Evolutionary conservation across 2,888 invertebrate genomes (phyloP), one percentile per base, ranked within the genome.

Genomic region (Diarsia rubi): DNA sequence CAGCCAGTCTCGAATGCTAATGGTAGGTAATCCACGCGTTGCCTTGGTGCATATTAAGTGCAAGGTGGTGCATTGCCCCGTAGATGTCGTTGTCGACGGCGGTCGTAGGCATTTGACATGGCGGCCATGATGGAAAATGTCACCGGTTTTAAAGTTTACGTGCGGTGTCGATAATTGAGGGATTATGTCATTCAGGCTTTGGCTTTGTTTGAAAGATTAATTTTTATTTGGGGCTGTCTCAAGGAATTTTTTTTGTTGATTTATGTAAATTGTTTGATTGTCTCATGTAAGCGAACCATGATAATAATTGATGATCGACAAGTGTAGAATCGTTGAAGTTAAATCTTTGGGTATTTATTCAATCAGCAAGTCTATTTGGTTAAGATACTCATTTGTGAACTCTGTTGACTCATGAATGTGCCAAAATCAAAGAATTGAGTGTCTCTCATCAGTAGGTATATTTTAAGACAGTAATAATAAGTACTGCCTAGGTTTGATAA

Each of bases 31-130:
- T 91, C 84, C 84, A 73, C 87, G 72, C 83, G 77, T 88, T 79
- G 93, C 94, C 93, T 93, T 93, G 93, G 87, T 93, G 92, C 94
- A 94, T 93, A 92, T 85, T 93, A 95, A 95, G 95, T 95, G 95
- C 95, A 95, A 94, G 94, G 95, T 93, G 91, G 95, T 93, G 93
- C 95, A 94, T 89, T 94, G 95, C 93, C 95, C 95, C 81, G 80
- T 84, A 85, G 88, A 89, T 93, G 92, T 92, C 91, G 93, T 90
- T 91, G 91, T 88, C 89, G 87, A 70, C 42, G 73, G 78, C 84
- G 83, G 87, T 86, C 82, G 85, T 82, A 82, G 86, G 80, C 85
- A 82, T 85, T 82, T 80, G 75, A 78, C 81, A 83, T 60, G 52
- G 69, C 70, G 64, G 69, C 80, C 78, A 82, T 82, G 75, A 78